Base-by-base conservation (phyloP, 2,797 vertebrate genomes). In the Botia almorhae region DNA sequence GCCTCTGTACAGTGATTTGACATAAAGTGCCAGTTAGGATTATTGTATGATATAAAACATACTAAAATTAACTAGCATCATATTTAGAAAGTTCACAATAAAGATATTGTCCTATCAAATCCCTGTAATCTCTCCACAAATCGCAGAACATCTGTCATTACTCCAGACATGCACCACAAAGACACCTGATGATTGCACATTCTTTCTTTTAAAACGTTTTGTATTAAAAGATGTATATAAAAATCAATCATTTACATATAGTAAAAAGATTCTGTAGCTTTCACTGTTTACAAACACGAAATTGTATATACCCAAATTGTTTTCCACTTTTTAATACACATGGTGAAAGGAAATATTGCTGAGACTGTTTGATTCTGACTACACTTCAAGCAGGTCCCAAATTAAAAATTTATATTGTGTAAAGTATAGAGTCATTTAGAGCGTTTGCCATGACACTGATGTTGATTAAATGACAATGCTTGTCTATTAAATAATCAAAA, bases 21-120 rank as follows among this genome's bases (percentile, higher is more conserved):
- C 96, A 96, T 98, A 98, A 99, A 98, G 97, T 98, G 97, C 97
- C 93, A 96, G 96, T 96, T 96, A 95, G 91, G 80, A 91, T 92
- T 92, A 89, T 95, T 93, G 7, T 36, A 33, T 64, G 26, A 36
- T 93, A 94, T 95, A 95, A 94, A 95, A 95, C 92, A 95, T 93
- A 95, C 95, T 95, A 95, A 92, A 93, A 64, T 87, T 83, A 92
- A 89, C 89, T 81, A 88, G 88, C 86, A 93, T 92, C 93, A 64
- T 33, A 33, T 92, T 93, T 95, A 91, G 91, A 92, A 89, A 92
- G 86, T 92, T 88, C 84, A 94, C 94, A 95, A 94, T 95, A 95
- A 94, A 88, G 87, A 90, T 89, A 89, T 88, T 88, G 84, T 91
- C 91, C 87, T 90, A 85, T 95, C 95, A 92, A 95, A 95, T 96